Evolutionary conservation across 2,888 invertebrate genomes (phyloP), one percentile per base, ranked within the genome.

Genomic region (Heteromurus nitidus): DNA sequence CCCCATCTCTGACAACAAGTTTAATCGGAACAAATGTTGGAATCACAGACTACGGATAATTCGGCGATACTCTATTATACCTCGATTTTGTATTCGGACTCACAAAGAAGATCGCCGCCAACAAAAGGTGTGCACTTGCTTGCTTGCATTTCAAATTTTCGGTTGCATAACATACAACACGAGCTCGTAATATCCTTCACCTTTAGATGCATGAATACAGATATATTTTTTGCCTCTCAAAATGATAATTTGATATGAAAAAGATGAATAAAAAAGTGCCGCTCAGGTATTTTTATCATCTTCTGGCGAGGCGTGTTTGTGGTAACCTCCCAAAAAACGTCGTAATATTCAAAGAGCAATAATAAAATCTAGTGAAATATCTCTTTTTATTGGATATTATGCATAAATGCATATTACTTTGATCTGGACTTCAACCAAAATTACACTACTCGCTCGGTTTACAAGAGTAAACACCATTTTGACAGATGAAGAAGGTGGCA

Each of bases 11-110:
- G 74, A 50, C 73, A 47, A 30, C 58, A 28, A 60, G 73, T 73
- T 73, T 80, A 80, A 80, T 80, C 73, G 53, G 62, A 74, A 74
- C 68, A 73, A 80, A 80, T 74, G 74, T 73, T 50, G 62, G 62
- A 74, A 73, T 68, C 60, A 68, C 50, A 36, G n/a, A n/a, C n/a
- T n/a, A n/a, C 20, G 42, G 62, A 68, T 31, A 68, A 70, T 69
- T 76, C 68, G 47, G 31, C 30, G 44, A 11, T 16, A 42, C 22
- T 26, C 50, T 26, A 3, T 60, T 30, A 60, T 69, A 69, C 55
- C 44, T 64, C 20, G 55, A 64, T 64, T 70, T 53, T 55, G 11
- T n/a, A 36, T 67, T 76, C 76, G 67, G 75, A 20, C 36, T 42
- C 36, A 72, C 79, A 79, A 77, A 77, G 69, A 20, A 62, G n/a